These are phyloP conservation scores for Hybognathus amarus DNA, from an alignment of 2,797 vertebrate genomes.

Conservation along the genomic window DNA sequence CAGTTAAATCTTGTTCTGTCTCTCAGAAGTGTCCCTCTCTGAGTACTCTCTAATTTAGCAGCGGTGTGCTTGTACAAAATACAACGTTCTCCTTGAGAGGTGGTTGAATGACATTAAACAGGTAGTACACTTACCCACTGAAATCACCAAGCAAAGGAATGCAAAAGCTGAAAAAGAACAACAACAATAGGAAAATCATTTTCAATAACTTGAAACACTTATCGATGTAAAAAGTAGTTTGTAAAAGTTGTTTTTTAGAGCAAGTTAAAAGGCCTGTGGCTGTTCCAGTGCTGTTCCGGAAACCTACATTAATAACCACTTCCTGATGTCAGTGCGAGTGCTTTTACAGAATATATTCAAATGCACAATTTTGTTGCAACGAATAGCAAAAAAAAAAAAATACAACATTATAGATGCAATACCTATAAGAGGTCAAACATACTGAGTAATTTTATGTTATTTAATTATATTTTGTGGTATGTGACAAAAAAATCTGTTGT, in stretches of 20 bases:
- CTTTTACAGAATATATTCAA: neutral
- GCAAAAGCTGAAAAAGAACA: conserved; percentile 17
- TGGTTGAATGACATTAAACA: neutral
- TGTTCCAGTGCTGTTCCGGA: conserved; percentile 19
- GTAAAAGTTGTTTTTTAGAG: neutral
- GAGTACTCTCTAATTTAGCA: conserved; percentile 9
- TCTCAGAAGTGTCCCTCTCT: conserved; percentile 8
- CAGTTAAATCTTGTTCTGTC: neutral
- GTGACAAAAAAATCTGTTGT: neutral
- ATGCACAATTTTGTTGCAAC: neutral
- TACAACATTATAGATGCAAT: neutral
- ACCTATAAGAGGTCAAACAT: neutral
- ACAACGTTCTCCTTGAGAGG: neutral
- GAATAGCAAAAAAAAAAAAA: neutral
- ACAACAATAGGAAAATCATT: neutral
- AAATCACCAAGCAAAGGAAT: conserved; percentile 41
- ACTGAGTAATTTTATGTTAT: neutral
- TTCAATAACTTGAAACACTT: neutral
- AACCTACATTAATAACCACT: conserved; percentile 25
- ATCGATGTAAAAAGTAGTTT: neutral
- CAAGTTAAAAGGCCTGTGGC: neutral
- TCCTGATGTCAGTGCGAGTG: neutral
- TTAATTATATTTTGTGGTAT: neutral
- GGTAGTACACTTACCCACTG: conserved; percentile 43
- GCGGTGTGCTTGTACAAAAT: neutral